phyloP scores from a whole-genome alignment of 2,888 invertebrate species.

The Dugesia japonica region DNA sequence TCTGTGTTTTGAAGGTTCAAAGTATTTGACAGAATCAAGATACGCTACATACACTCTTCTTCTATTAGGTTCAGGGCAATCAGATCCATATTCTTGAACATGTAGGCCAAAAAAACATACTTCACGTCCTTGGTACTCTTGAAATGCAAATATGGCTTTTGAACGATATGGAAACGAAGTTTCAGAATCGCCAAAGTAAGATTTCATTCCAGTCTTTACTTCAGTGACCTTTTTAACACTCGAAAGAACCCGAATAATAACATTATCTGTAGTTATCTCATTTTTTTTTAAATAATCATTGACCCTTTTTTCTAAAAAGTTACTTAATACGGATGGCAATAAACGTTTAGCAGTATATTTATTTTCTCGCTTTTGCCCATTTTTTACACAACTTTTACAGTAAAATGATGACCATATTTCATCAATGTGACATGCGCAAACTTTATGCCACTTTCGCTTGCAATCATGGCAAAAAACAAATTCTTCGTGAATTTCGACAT shows the following conservation, averaged over 20 bases:
- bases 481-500: slow-evolving; percentile 37
- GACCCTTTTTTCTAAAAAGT: slow-evolving; percentile 87
- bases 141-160: slow-evolving; percentile 96
- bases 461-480: slow-evolving; percentile 89
- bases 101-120: slow-evolving; percentile 99
- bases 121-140: slow-evolving; percentile 92
- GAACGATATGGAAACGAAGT: slow-evolving; percentile 87
- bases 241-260: slow-evolving; percentile 91
- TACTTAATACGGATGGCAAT: slow-evolving; percentile 79
- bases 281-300: slow-evolving; percentile 93
- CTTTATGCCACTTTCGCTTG: slow-evolving; percentile 87
- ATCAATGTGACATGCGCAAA: slow-evolving; percentile 88
- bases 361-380: slow-evolving; percentile 88
- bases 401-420: slow-evolving; percentile 78
- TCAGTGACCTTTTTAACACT: slow-evolving; percentile 96
- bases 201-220: slow-evolving; percentile 89
- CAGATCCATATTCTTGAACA: slow-evolving; percentile 97
- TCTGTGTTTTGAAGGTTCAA: slow-evolving; percentile 83
- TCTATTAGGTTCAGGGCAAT: slow-evolving; percentile 80
- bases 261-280: slow-evolving; percentile 80
- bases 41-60: slow-evolving; percentile 80
- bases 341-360: slow-evolving; percentile 86
- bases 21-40: slow-evolving; percentile 96
- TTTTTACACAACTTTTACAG: slow-evolving; percentile 86
- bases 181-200: slow-evolving; percentile 64